phyloP scores from a whole-genome alignment of 1,140 invertebrate genomes.

The Nasonia vitripennis region DNA sequence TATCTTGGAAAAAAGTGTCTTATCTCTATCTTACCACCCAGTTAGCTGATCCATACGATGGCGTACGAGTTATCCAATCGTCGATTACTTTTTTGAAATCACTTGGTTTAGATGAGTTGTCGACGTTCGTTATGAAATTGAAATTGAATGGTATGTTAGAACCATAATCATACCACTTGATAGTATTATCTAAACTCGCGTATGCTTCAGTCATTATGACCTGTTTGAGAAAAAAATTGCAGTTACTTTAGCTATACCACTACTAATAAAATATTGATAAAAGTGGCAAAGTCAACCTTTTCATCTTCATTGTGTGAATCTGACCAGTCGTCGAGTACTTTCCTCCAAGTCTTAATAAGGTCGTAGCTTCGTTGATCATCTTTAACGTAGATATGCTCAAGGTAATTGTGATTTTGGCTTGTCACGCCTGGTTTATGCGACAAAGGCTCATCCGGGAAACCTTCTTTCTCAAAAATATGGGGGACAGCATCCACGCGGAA shows the following conservation, averaged over 20 bases:
- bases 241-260: too few relatives aligned
- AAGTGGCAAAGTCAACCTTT: slow-evolving; percentile 13
- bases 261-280: not conserved
- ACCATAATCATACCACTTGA: slow-evolving; percentile 77
- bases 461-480: slow-evolving; percentile 77
- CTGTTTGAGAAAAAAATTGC: slow-evolving; percentile 49
- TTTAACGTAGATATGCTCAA: slow-evolving; percentile 80
- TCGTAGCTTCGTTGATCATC: slow-evolving; percentile 78
- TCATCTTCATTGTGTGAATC: slow-evolving; percentile 49
- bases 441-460: slow-evolving; percentile 76
- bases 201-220: slow-evolving; percentile 78
- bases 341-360: slow-evolving; percentile 79
- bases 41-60: slow-evolving; percentile 67
- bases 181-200: slow-evolving; percentile 69
- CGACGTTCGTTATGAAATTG: slow-evolving; percentile 67
- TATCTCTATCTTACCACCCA: slow-evolving; percentile 73
- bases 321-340: slow-evolving; percentile 76
- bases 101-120: slow-evolving; percentile 64
- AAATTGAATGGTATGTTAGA: slow-evolving; percentile 81
- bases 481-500: slow-evolving; percentile 83
- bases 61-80: slow-evolving; percentile 73
- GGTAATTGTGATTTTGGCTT: slow-evolving; percentile 74
- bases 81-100: slow-evolving; percentile 70
- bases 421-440: slow-evolving; percentile 67
- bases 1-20: not conserved